These are phyloP conservation scores for Thalassoma bifasciatum DNA, from an alignment of 2,113 vertebrate genomes.

Conservation along the genomic window DNA sequence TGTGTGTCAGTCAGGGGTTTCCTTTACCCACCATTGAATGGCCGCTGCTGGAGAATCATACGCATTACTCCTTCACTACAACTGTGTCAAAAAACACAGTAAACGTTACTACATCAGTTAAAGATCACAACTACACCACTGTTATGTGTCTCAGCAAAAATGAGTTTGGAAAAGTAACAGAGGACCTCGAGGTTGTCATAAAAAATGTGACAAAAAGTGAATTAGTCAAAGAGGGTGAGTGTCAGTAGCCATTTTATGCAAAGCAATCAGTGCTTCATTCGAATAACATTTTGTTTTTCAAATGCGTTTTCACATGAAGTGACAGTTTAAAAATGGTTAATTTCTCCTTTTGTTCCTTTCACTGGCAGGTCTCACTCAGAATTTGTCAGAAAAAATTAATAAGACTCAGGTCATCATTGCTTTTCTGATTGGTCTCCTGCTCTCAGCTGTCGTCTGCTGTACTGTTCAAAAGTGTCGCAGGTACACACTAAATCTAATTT, in stretches of 20 bases:
- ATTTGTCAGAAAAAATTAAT: accelerated
- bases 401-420: neutral
- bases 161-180: accelerated
- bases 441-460: constrained; percentile 45
- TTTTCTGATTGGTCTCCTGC: constrained; percentile 42
- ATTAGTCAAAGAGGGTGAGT: neutral
- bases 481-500: constrained; percentile 24
- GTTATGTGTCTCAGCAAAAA: constrained; percentile 31
- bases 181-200: neutral
- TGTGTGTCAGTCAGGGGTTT: constrained; percentile 52
- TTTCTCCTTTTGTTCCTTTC: neutral
- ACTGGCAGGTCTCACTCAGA: neutral
- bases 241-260: no score
- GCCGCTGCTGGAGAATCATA: constrained; percentile 12
- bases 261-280: no score
- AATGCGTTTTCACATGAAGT: no score
- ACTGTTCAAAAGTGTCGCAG: constrained; percentile 32
- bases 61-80: constrained; percentile 3
- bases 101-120: neutral
- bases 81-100: constrained; percentile 12
- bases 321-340: no score
- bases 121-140: accelerated
- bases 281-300: no score
- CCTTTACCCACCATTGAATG: constrained; percentile 55
- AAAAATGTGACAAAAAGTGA: accelerated